A percentile compares a stretch with the other conserved stretches of the same genome.
Conservation (phyloP, 2,888 invertebrate species). For the Nymphalis polychloros region DNA sequence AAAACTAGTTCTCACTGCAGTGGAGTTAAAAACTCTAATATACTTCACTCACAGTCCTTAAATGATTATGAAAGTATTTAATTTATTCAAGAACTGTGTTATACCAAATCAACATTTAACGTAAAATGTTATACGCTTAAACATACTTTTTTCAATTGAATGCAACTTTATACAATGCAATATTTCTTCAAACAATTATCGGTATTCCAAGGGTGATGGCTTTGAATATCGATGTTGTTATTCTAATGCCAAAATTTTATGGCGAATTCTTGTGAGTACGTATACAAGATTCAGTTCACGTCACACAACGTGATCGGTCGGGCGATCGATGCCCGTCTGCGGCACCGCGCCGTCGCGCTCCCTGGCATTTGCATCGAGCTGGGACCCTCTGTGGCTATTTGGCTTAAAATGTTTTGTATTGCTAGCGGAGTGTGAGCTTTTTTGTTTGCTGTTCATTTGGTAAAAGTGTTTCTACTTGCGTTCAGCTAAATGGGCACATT, state of each 20-base stretch:
- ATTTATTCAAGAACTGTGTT: no score
- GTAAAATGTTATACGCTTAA: no score
- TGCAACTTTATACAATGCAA: conserved; percentile 1
- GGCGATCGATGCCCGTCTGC: conserved; percentile 26
- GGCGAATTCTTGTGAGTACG: conserved; percentile 17
- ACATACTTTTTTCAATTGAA: neutral
- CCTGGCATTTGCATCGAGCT: conserved; percentile 12
- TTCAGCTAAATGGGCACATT: neutral
- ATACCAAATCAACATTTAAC: no score
- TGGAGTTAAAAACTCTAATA: neutral
- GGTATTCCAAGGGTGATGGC: neutral
- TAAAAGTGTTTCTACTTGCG: neutral
- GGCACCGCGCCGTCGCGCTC: conserved; percentile 21
- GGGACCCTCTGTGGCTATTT: conserved; percentile 7
- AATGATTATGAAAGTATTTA: no score
- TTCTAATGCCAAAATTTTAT: conserved; percentile 21
- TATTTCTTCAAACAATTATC: neutral
- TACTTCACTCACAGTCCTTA: no score
- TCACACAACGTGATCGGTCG: conserved; percentile 12
- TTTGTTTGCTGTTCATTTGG: neutral
- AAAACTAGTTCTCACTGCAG: neutral
- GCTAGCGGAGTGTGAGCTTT: neutral
- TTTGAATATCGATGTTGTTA: conserved; percentile 6
- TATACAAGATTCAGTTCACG: conserved; percentile 23
- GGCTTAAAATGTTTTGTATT: conserved; percentile 12